Evolutionary conservation across 2,113 vertebrate genomes (phyloP), one percentile per base, ranked within the genome.

Genomic region (Vimba vimba): DNA sequence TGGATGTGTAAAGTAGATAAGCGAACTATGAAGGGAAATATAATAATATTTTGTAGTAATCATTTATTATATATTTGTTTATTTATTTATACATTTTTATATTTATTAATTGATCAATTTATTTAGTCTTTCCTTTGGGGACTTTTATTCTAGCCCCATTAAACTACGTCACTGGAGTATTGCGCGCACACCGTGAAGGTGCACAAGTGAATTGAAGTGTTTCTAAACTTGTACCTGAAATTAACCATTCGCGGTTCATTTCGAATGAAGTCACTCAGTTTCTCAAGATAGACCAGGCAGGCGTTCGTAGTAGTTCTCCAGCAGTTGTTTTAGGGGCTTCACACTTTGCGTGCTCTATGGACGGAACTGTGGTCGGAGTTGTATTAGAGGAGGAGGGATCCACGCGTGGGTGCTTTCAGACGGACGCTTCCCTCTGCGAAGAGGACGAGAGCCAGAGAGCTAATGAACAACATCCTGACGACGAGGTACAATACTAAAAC

Each of bases 61-160:
- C 2, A 33, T 23, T 52, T 33, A 4, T 23, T 10, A 23, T 57
- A 8, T 57, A 57, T 57, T 23, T 57, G 19, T 57, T 57, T 55
- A 8, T 33, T 10, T 33, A 12, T 33, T 60, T 76, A 50, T 30
- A 59, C 0, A n/a, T 79, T 25, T 43, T 39, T 25, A 79, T 13
- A 1, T 59, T 9, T 8, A 12, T 39, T 33, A 12, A 21, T n/a
- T 79, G 23, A n/a, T 27, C 3, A 0, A 30, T 30, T 57, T 30
- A 33, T 77, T 76, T 77, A 23, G 25, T 15, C n/a, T 13, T 52
- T 52, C 47, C 8, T 52, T 10, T 57, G 13, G 2, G 66, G 81
- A 83, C 81, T 83, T 83, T 83, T 83, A 83, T 83, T 83, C 66
- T 73, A 57, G 23, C 19, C 39, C 9, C 39, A 43, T 43, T 43